phyloP scores from a whole-genome alignment of 37 sponge, comb jelly and placozoan genomes.

The Spongilla lacustris region DNA sequence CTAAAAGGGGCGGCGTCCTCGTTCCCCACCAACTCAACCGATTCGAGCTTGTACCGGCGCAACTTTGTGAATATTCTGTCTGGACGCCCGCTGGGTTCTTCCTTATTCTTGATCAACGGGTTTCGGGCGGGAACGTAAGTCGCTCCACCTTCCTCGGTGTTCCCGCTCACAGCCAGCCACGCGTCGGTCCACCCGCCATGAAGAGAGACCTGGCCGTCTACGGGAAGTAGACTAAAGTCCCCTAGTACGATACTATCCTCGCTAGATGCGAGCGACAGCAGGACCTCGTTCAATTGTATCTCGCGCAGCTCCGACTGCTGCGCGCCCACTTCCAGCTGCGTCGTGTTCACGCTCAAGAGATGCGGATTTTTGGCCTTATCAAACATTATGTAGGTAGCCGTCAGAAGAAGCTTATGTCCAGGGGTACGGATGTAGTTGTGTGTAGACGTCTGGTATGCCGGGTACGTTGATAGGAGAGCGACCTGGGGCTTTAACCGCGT shows the following conservation, averaged over 20 bases:
- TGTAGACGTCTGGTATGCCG: conserved; percentile 44
- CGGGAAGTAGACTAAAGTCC: conserved; percentile 44
- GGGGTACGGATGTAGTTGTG: conserved; percentile 8
- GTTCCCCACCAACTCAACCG: conserved; percentile 64
- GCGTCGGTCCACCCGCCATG: conserved; percentile 73
- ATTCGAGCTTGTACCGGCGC: conserved; percentile 60
- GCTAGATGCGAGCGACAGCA: conserved; percentile 16
- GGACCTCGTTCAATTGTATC: conserved; percentile 63
- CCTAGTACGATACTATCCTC: conserved; percentile 65
- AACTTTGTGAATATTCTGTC: conserved; percentile 63
- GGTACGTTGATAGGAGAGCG: conserved; percentile 70
- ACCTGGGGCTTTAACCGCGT: conserved; percentile 65
- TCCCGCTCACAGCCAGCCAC: conserved; percentile 52
- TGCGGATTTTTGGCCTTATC: conserved; percentile 69
- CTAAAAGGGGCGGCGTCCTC: conserved; percentile 35
- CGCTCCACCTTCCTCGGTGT: conserved; percentile 30
- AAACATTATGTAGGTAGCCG: conserved; percentile 64
- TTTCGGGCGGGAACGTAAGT: conserved; percentile 62
- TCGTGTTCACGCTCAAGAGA: conserved; percentile 49
- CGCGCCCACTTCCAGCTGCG: conserved; percentile 39
- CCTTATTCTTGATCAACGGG: conserved; percentile 58
- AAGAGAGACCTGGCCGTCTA: conserved; percentile 56
- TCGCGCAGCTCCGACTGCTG: conserved; percentile 45
- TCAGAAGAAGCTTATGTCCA: conserved; percentile 9
- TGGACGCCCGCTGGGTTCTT: conserved; percentile 38